Conservation (phyloP, 35 echinoderm and acorn worm genomes). For the Holothuria glaberrima region DNA sequence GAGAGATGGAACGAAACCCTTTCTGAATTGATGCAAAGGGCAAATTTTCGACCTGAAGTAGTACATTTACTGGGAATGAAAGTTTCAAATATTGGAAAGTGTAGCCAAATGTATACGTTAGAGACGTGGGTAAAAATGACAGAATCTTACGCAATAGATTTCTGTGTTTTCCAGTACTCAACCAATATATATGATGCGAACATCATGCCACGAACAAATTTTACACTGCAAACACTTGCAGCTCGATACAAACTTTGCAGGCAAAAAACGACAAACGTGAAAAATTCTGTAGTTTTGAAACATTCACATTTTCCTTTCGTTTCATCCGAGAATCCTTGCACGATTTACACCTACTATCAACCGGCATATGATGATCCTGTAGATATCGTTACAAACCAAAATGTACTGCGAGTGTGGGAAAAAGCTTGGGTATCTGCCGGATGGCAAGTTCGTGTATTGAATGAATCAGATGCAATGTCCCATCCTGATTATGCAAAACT, state of each 20-base stretch:
- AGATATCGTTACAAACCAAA: background rate
- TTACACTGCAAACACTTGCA: background rate
- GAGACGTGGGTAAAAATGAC: background rate
- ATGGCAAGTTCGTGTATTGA: background rate
- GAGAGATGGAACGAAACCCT: constrained; percentile 33
- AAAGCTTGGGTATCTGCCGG: background rate
- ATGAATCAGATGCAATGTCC: background rate
- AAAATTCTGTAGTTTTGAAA: background rate
- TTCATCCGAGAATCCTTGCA: background rate
- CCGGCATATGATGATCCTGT: background rate
- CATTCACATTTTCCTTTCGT: background rate
- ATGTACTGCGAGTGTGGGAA: background rate
- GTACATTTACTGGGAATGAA: background rate
- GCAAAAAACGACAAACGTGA: no score
- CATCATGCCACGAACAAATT: background rate
- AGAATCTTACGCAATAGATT: background rate
- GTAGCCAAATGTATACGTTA: background rate
- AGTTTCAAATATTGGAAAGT: background rate
- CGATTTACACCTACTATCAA: constrained; percentile 17
- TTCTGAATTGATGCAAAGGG: background rate
- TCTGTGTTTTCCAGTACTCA: constrained; percentile 20
- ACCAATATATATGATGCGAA: background rate
- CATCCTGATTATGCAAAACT: constrained; percentile 3
- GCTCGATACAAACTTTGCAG: background rate
- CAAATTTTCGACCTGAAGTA: background rate